Evolutionary conservation across 2,797 vertebrate genomes (phyloP).

Genomic region (Takifugu ocellatus): DNA sequence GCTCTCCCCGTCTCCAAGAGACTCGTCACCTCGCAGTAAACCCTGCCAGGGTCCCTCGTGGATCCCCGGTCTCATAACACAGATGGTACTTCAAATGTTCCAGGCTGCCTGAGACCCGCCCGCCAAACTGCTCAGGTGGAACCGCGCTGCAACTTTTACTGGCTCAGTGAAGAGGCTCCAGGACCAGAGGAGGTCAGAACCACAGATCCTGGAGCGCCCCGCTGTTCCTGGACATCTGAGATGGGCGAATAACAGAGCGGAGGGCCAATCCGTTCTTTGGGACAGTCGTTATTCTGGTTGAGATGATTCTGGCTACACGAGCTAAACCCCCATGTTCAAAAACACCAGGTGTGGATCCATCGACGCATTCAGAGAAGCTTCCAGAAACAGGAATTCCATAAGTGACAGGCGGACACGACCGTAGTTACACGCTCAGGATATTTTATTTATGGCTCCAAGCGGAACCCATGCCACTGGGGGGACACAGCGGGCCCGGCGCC

Average conservation of each 20-base stretch:
- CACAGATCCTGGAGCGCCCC: not conserved
- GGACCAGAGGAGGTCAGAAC: not conserved
- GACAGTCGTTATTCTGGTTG: too few relatives aligned
- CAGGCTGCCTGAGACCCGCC: not conserved
- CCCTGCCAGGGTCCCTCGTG: conserved; percentile 3
- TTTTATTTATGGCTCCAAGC: conserved; percentile 52
- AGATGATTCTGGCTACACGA: too few relatives aligned
- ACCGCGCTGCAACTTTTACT: not conserved
- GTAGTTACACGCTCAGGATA: conserved; percentile 11
- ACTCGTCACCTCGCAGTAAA: too few relatives aligned
- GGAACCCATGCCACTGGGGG: conserved; percentile 34
- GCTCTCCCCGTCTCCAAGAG: too few relatives aligned
- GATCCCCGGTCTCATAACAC: conserved; percentile 18
- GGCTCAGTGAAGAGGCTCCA: not conserved
- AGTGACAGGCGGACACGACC: conserved; percentile 16
- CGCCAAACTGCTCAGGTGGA: not conserved
- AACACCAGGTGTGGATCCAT: too few relatives aligned
- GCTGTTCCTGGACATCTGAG: conserved; percentile 1
- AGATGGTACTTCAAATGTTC: conserved; percentile 39
- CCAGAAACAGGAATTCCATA: not conserved
- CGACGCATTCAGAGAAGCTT: too few relatives aligned
- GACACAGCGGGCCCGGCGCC: conserved; percentile 40
- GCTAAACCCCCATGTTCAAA: too few relatives aligned
- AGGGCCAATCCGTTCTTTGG: too few relatives aligned
- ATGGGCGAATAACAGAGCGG: conserved; percentile 24